These are phyloP conservation scores for Amiota mariae DNA, from an alignment of 2,888 invertebrate genomes.

Conservation along the genomic window DNA sequence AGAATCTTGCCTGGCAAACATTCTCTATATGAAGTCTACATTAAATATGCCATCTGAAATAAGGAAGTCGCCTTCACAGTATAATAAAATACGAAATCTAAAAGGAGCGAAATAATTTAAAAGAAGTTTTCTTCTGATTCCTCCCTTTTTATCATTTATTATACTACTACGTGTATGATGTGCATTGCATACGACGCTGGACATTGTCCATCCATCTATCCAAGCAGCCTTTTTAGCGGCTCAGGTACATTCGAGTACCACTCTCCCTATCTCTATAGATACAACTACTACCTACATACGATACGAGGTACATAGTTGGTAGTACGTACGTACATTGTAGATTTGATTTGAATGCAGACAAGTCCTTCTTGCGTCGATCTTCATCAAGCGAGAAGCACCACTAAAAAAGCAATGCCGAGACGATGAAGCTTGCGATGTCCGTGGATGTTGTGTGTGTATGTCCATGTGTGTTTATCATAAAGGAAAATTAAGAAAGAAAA, in stretches of 20 bases:
- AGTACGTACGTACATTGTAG: neutral
- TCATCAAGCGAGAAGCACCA: constrained; percentile 32
- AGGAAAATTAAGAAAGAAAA: constrained; percentile 59
- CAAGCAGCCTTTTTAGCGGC: constrained; percentile 32
- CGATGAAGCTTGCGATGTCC: neutral
- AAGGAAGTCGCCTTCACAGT: neutral
- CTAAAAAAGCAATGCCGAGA: neutral
- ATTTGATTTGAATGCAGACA: constrained; percentile 64
- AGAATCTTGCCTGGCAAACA: too few species aligned
- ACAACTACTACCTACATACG: constrained; percentile 7
- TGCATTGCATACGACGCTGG: constrained; percentile 49
- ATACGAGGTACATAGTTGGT: neutral
- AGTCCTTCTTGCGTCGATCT: constrained; percentile 61
- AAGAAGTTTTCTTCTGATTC: too few species aligned
- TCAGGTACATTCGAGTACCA: constrained; percentile 63
- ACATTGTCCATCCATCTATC: constrained; percentile 58
- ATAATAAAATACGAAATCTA: constrained; percentile 22
- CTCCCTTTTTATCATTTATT: too few species aligned
- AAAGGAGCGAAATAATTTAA: constrained; percentile 17
- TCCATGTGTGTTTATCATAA: constrained; percentile 47
- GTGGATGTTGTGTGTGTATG: constrained; percentile 18
- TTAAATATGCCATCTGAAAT: too few species aligned
- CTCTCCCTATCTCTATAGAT: constrained; percentile 16
- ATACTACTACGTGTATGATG: constrained; percentile 4
- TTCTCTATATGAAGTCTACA: too few species aligned